Evolutionary conservation across 2,888 invertebrate species (phyloP).

Genomic region (Plemyria rubiginata): DNA sequence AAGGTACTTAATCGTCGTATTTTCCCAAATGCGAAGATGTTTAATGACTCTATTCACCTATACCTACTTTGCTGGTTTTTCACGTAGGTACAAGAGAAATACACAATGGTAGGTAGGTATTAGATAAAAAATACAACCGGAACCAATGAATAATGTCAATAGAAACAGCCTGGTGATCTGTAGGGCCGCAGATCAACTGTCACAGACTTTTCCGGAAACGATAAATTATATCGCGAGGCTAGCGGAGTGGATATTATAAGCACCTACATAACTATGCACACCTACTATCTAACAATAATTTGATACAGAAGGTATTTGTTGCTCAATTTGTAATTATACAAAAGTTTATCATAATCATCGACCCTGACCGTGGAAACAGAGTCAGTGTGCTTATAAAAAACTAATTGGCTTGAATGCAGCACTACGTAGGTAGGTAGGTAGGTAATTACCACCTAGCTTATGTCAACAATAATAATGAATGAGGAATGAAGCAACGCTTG

Average conservation of each 20-base stretch:
- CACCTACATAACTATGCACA: conserved; percentile 26
- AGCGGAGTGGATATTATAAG: conserved; percentile 27
- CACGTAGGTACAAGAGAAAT: too few species aligned
- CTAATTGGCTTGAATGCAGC: not conserved
- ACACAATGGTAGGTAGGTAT: too few species aligned
- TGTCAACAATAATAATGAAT: too few species aligned
- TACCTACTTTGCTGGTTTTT: too few species aligned
- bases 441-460: not conserved
- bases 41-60: too few species aligned
- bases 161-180: conserved; percentile 24
- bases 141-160: conserved; percentile 12
- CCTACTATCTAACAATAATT: conserved; percentile 29
- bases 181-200: conserved; percentile 21
- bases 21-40: too few species aligned
- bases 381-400: not conserved
- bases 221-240: conserved; percentile 32
- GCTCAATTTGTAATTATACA: conserved; percentile 28
- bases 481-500: too few species aligned
- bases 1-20: too few species aligned
- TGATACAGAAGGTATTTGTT: conserved; percentile 22
- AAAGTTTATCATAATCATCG: conserved; percentile 26
- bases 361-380: conserved; percentile 22
- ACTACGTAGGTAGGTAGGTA: not conserved
- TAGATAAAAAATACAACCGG: conserved; percentile 3
- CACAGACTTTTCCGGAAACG: conserved; percentile 34